phyloP scores from a whole-genome alignment of 2,888 invertebrate genomes.

The Sinohyriopsis cumingii region DNA sequence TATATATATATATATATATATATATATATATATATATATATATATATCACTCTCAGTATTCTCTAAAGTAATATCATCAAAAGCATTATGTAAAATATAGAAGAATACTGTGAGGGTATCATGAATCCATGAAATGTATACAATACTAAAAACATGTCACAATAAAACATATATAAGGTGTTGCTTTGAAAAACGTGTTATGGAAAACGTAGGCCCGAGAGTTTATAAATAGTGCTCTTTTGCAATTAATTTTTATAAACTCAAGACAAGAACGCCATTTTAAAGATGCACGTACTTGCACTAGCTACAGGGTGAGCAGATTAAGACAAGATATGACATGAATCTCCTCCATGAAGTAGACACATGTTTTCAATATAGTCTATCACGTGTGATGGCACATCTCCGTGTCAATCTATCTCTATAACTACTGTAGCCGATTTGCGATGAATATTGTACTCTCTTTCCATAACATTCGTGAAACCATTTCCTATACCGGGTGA shows the following conservation, averaged over 20 bases:
- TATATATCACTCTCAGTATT: too few species aligned
- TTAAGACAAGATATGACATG: conserved; percentile 24
- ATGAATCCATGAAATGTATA: neutral
- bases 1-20: too few species aligned
- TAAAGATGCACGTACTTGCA: conserved; percentile 63
- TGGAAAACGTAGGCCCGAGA: conserved; percentile 78
- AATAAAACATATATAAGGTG: too few species aligned
- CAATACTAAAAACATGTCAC: too few species aligned
- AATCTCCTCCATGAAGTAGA: neutral
- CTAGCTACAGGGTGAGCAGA: conserved; percentile 58
- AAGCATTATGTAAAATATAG: too few species aligned
- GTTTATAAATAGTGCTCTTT: conserved; percentile 91
- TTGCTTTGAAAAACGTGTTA: neutral
- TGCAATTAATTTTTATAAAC: conserved; percentile 86
- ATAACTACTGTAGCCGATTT: too few species aligned
- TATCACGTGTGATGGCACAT: conserved; percentile 12
- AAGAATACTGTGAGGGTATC: too few species aligned
- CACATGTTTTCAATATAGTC: neutral
- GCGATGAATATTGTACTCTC: too few species aligned
- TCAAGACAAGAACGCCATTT: conserved; percentile 81
- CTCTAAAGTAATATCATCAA: too few species aligned
- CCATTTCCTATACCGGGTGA: too few species aligned
- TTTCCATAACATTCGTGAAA: too few species aligned
- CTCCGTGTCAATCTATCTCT: conserved; percentile 56
- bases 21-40: too few species aligned